These are phyloP conservation scores for Gymnosoma rotundatum DNA, from an alignment of 2,888 invertebrate genomes.

Conservation along the genomic window DNA sequence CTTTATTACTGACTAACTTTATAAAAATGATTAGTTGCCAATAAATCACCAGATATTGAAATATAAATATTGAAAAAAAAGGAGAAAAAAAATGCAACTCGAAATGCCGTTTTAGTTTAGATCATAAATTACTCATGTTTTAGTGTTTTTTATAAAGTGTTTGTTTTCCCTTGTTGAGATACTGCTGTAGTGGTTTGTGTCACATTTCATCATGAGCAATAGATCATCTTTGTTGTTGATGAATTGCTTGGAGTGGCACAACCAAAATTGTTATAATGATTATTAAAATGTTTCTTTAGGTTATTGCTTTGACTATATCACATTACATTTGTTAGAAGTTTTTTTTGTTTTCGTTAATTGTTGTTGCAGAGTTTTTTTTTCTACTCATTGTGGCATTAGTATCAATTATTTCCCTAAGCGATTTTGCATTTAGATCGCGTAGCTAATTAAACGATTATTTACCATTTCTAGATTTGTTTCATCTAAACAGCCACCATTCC, in stretches of 20 bases:
- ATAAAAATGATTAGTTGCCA: conserved; percentile 64
- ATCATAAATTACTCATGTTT: conserved; percentile 66
- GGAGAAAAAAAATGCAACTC: neutral
- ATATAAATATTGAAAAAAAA: conserved; percentile 17
- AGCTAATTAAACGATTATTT: conserved; percentile 80
- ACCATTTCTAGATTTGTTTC: conserved; percentile 70
- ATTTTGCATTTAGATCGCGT: conserved; percentile 76
- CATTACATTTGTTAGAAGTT: conserved; percentile 39
- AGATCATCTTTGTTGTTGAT: conserved; percentile 61
- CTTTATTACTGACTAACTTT: conserved; percentile 24
- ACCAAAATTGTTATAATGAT: conserved; percentile 59
- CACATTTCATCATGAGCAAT: conserved; percentile 50
- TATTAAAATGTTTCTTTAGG: conserved; percentile 31
- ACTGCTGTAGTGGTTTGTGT: conserved; percentile 49
- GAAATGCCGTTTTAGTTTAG: conserved; percentile 59
- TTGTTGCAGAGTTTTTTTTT: neutral
- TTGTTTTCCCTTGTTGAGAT: neutral
- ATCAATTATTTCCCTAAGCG: conserved; percentile 65
- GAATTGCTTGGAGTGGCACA: conserved; percentile 42
- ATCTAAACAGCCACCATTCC: conserved; percentile 52
- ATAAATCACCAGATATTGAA: conserved; percentile 65
- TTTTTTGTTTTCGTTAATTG: conserved; percentile 11
- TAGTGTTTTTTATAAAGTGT: conserved; percentile 20
- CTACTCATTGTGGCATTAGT: neutral
- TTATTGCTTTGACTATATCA: conserved; percentile 10